A percentile compares a stretch with the other conserved stretches of the same genome.
Evolutionary conservation across 2,888 invertebrate species (phyloP).

Genomic region (Ethmia dodecea): DNA sequence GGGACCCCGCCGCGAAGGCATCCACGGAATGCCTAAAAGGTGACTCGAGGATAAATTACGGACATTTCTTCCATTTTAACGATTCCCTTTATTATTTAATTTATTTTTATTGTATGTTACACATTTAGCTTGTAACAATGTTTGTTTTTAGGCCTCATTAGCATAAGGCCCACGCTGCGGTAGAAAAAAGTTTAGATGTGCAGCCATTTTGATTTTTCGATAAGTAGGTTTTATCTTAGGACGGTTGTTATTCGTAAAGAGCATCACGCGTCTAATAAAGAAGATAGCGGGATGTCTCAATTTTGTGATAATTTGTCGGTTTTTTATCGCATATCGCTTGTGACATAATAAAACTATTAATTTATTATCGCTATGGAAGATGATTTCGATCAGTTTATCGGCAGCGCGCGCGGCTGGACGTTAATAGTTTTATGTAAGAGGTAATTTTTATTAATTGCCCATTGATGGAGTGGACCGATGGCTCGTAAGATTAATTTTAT

Average conservation of each 20-base stretch:
- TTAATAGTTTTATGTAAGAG: conserved; percentile 68
- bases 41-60: conserved; percentile 77
- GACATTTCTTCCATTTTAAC: conserved; percentile 76
- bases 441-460: conserved; percentile 72
- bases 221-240: conserved; percentile 58
- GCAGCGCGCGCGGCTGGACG: conserved; percentile 55
- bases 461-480: conserved; percentile 47
- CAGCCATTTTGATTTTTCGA: conserved; percentile 60
- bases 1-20: conserved; percentile 70
- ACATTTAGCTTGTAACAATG: conserved; percentile 75
- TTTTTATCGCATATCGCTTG: conserved; percentile 61
- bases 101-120: conserved; percentile 77
- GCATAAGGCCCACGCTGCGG: conserved; percentile 70
- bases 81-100: conserved; percentile 77
- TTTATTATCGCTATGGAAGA: conserved; percentile 62
- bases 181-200: conserved; percentile 43
- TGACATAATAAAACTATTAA: conserved; percentile 75
- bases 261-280: conserved; percentile 58
- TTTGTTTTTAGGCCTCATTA: conserved; percentile 76
- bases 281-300: conserved; percentile 74
- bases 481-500: conserved; percentile 38
- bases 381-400: conserved; percentile 68
- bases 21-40: conserved; percentile 75
- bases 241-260: conserved; percentile 51
- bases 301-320: conserved; percentile 65